These are phyloP conservation scores for Parambassis ranga DNA, from an alignment of 2,797 vertebrate genomes.

Conservation along the genomic window DNA sequence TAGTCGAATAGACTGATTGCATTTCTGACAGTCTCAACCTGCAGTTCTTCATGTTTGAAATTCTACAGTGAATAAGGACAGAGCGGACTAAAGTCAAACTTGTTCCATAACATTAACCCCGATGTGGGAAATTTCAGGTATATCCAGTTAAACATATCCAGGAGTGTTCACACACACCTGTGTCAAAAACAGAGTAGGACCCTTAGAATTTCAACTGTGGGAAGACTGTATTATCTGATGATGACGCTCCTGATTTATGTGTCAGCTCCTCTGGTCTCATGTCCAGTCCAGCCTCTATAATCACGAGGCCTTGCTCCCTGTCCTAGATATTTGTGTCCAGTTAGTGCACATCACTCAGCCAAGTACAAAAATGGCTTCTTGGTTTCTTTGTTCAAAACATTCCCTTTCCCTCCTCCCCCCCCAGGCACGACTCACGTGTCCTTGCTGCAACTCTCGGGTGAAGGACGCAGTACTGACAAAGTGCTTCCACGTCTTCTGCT, in stretches of 20 bases:
- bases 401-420: background rate
- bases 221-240: background rate
- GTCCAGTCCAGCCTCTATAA: background rate
- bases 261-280: no score
- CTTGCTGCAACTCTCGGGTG: conserved; percentile 96
- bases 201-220: background rate
- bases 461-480: conserved; percentile 98
- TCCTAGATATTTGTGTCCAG: conserved; percentile 26
- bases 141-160: background rate
- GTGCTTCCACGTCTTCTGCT: conserved; percentile 99
- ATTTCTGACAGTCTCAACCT: background rate
- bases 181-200: conserved; percentile 4
- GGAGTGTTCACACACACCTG: background rate
- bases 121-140: background rate
- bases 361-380: conserved; percentile 12
- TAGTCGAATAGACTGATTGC: background rate
- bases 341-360: conserved; percentile 16
- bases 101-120: background rate
- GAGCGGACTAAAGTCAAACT: no score
- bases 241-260: background rate
- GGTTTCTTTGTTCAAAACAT: conserved; percentile 8
- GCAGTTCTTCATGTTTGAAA: background rate
- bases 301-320: conserved; percentile 9
- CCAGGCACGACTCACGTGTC: conserved; percentile 94
- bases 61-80: no score